Percentiles rank a stretch among this genome's conserved stretches.
These are phyloP conservation scores for Chaetodon trifasciatus DNA, from an alignment of 2,797 vertebrate genomes.

Conservation along the genomic window DNA sequence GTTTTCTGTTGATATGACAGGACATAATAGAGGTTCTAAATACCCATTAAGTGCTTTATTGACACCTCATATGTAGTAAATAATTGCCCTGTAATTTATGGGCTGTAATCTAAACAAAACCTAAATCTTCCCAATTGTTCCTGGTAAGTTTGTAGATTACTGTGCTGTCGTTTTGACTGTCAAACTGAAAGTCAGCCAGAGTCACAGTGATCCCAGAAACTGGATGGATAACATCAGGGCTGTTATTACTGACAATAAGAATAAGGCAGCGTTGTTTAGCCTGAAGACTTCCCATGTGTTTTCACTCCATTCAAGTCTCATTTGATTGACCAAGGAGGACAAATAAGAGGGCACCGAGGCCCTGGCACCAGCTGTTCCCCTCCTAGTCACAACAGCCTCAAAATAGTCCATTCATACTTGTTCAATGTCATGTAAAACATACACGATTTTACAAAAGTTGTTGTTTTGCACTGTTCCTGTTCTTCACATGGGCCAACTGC, in stretches of 20 bases:
- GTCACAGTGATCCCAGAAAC: slow-evolving; percentile 32
- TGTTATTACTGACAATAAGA: slow-evolving; percentile 56
- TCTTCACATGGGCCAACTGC: slow-evolving; percentile 1
- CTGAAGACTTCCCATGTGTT: slow-evolving; percentile 59
- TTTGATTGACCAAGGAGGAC: slow-evolving; percentile 43
- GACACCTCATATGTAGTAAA: background rate
- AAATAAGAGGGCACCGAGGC: slow-evolving; percentile 40
- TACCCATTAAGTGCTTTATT: background rate
- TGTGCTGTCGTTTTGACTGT: slow-evolving; percentile 18
- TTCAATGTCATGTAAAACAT: slow-evolving; percentile 27
- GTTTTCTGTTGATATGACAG: too few species aligned
- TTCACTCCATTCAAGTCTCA: slow-evolving; percentile 50
- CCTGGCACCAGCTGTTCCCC: slow-evolving; percentile 67
- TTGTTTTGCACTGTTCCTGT: slow-evolving; percentile 46
- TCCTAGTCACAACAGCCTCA: slow-evolving; percentile 70
- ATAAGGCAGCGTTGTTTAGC: slow-evolving; percentile 53
- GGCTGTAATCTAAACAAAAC: too few species aligned
- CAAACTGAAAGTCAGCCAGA: slow-evolving; percentile 30
- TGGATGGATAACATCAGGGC: slow-evolving; percentile 58
- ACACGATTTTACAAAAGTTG: slow-evolving; percentile 37
- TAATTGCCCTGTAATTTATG: background rate
- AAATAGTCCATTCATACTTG: slow-evolving; percentile 61
- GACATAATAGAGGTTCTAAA: too few species aligned
- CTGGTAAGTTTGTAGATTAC: background rate
- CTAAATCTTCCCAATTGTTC: too few species aligned